phyloP scores from a whole-genome alignment of 2,113 vertebrate species.

The Glareola pratincola region DNA sequence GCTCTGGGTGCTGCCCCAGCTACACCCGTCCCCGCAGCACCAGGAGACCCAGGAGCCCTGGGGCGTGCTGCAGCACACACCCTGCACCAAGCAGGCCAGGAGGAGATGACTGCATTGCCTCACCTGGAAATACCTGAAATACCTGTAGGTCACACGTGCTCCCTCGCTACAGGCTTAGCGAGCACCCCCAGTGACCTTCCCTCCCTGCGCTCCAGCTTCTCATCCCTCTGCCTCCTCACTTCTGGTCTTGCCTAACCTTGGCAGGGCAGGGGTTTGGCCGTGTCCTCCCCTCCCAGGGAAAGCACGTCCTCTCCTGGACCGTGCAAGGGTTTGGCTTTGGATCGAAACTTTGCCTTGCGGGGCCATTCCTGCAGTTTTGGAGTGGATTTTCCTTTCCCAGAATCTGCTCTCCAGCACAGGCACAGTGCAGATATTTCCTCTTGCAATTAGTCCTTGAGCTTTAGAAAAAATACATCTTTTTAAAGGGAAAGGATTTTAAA shows the following conservation, averaged over 20 bases:
- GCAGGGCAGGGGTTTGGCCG: background rate
- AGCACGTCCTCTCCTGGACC: background rate
- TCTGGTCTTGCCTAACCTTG: background rate
- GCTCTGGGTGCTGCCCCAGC: background rate
- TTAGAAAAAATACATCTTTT: background rate
- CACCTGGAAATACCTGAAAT: conserved; percentile 57
- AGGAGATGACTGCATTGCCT: background rate
- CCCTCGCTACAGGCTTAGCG: background rate
- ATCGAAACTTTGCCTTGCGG: background rate
- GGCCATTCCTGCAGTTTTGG: background rate
- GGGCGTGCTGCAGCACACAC: background rate
- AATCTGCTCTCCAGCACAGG: background rate
- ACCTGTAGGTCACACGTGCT: background rate
- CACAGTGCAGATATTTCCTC: background rate
- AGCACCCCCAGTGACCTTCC: background rate
- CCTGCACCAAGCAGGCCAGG: background rate
- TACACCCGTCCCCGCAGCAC: background rate
- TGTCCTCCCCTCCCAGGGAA: background rate
- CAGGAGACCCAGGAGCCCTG: accelerated
- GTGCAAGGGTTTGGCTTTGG: background rate
- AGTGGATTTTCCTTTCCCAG: conserved; percentile 19
- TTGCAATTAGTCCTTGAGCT: background rate
- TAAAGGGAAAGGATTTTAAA: background rate
- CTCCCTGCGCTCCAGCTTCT: background rate
- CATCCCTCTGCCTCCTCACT: background rate